Evolutionary conservation across 2,888 invertebrate species (phyloP).

Genomic region (Elegia similella): DNA sequence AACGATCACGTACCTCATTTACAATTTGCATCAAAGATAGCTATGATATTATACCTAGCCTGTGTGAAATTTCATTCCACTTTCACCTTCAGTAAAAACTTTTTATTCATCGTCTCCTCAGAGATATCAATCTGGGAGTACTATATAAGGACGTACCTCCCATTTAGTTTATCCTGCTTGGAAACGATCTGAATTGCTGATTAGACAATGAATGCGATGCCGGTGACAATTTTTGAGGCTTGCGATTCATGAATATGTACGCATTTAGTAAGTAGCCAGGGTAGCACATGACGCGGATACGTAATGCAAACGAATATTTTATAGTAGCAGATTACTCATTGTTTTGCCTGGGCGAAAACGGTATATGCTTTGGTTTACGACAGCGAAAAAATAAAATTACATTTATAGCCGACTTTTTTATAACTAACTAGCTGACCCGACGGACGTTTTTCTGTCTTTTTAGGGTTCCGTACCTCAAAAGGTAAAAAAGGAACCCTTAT

Average conservation of each 20-base stretch:
- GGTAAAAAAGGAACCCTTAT: too few relatives aligned
- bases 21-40: neutral
- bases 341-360: neutral
- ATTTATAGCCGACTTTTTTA: too few relatives aligned
- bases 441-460: too few relatives aligned
- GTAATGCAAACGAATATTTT: neutral
- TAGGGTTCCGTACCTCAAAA: too few relatives aligned
- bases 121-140: conserved; percentile 12
- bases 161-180: conserved; percentile 8
- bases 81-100: conserved; percentile 11
- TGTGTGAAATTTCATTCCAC: neutral
- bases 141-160: neutral
- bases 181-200: conserved; percentile 15
- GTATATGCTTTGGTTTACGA: neutral
- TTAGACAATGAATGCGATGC: conserved; percentile 12
- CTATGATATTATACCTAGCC: neutral
- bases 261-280: neutral
- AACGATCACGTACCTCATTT: neutral
- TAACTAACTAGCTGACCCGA: too few relatives aligned
- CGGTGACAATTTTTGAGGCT: conserved; percentile 1
- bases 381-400: too few relatives aligned
- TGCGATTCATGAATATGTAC: neutral
- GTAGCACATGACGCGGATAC: neutral
- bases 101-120: conserved; percentile 10
- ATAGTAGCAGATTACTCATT: neutral